Base-by-base conservation (phyloP, 2,888 invertebrate species). In the Xanthorhoe spadicearia region DNA sequence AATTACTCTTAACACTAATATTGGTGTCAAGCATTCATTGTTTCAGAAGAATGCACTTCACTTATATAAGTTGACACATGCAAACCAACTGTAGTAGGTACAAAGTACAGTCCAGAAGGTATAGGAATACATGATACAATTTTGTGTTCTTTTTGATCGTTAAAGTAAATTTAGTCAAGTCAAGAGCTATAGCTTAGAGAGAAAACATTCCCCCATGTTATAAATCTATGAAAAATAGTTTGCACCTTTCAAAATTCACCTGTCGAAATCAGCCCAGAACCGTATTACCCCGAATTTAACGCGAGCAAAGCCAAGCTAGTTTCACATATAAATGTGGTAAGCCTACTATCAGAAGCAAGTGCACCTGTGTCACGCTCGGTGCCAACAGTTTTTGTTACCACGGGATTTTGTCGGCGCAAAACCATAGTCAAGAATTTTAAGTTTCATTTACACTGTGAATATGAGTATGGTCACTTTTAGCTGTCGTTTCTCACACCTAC, bases 341-440 rank as follows among this genome's bases (percentile, higher is more conserved):
- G 6, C 13, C n/a, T 43, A 13, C 9, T 3, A 61, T 46, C 19
- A 49, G 43, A 13, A 52, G 18, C 5, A 35, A 53, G 19, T 23
- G 53, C 61, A 67, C 57, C 67, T 67, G 67, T 43, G 51, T 60
- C 51, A 32, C 46, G 19, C 51, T 53, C 17, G 19, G 57, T 64
- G 64, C 68, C 68, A 61, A 64, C 58, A 58, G 53, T 68, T 68
- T 68, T 68, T 64, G 61, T 51, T 19, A 43, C 32, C 61, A 55
- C 61, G n/a, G 15, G 57, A 43, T 35, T 35, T 38, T 19, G 53
- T 53, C 8, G n/a, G 10, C 35, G 35, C 54, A 61, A 54, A 61
- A 3, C 48, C 38, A 59, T 28, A 59, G 38, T 5, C 54, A 32
- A 6, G 13, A 7, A 32, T 43, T 43, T 43, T 43, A 4, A 10